These are phyloP conservation scores for Colaptes auratus DNA, from an alignment of 2,113 vertebrate genomes.

Conservation along the genomic window DNA sequence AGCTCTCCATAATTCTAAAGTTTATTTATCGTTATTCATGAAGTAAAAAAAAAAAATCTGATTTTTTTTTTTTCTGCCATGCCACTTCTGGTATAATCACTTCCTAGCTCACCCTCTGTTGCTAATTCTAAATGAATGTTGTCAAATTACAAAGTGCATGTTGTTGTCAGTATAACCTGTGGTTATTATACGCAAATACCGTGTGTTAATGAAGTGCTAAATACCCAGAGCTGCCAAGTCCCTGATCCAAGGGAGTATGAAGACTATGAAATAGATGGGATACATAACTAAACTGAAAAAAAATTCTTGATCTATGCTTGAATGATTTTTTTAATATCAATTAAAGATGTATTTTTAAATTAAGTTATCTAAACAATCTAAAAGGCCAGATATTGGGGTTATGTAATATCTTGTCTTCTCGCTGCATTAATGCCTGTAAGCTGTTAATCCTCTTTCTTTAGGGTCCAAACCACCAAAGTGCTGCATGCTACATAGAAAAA, in stretches of 20 bases:
- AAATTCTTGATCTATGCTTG: background rate
- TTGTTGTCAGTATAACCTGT: slow-evolving; percentile 22
- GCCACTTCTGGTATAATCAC: background rate
- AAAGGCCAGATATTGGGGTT: background rate
- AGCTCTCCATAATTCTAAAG: background rate
- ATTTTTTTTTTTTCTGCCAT: background rate
- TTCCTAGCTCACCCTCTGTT: background rate
- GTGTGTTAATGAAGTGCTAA: slow-evolving; percentile 44
- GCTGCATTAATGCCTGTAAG: background rate
- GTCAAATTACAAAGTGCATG: background rate
- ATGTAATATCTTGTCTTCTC: background rate
- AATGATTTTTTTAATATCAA: slow-evolving; percentile 11
- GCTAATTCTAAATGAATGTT: slow-evolving; percentile 18
- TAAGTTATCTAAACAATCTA: background rate
- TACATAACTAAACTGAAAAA: background rate
- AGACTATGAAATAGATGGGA: background rate
- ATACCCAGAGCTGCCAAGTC: background rate
- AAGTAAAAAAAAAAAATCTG: background rate
- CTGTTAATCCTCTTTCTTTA: background rate
- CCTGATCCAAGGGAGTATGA: background rate
- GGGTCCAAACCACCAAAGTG: background rate
- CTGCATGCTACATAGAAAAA: background rate
- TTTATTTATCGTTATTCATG: background rate
- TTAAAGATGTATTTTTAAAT: background rate
- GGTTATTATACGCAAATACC: background rate